Conservation (phyloP, 2,888 invertebrate species). For the Orthosia cruda region DNA sequence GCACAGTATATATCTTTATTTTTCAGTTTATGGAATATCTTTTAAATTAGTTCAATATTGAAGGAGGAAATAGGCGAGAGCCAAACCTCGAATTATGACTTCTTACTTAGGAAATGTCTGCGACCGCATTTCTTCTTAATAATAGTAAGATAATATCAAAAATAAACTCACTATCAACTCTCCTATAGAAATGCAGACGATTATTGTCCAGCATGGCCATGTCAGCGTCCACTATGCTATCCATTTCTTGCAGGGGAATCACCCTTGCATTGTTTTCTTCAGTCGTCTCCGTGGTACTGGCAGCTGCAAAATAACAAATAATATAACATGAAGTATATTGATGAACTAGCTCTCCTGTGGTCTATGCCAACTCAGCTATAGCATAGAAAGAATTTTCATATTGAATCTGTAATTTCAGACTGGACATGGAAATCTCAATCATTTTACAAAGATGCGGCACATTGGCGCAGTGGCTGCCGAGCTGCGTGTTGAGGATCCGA, state of each 20-base stretch:
- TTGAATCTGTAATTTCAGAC: background rate
- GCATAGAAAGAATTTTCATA: background rate
- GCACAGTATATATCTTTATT: too few species aligned
- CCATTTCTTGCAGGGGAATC: slow-evolving; percentile 89
- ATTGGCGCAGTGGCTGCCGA: too few species aligned
- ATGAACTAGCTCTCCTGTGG: background rate
- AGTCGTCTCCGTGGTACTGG: slow-evolving; percentile 58
- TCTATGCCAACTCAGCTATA: background rate
- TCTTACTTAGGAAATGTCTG: too few species aligned
- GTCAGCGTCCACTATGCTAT: slow-evolving; percentile 89
- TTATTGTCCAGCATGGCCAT: slow-evolving; percentile 89
- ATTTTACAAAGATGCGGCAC: too few species aligned
- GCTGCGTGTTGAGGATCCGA: too few species aligned
- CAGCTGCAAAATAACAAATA: slow-evolving; percentile 39
- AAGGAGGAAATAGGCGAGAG: too few species aligned
- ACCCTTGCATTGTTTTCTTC: slow-evolving; percentile 72
- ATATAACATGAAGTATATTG: background rate
- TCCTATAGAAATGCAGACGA: slow-evolving; percentile 87
- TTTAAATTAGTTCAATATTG: too few species aligned
- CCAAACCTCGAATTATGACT: too few species aligned
- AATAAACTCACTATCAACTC: slow-evolving; percentile 82
- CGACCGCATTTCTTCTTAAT: too few species aligned
- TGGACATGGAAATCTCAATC: too few species aligned
- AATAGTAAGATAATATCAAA: background rate
- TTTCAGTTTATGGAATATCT: too few species aligned